Percentiles rank a stretch among this genome's conserved stretches.
phyloP scores from a whole-genome alignment of 2,797 vertebrate genomes.

The Ciconia nigra region DNA sequence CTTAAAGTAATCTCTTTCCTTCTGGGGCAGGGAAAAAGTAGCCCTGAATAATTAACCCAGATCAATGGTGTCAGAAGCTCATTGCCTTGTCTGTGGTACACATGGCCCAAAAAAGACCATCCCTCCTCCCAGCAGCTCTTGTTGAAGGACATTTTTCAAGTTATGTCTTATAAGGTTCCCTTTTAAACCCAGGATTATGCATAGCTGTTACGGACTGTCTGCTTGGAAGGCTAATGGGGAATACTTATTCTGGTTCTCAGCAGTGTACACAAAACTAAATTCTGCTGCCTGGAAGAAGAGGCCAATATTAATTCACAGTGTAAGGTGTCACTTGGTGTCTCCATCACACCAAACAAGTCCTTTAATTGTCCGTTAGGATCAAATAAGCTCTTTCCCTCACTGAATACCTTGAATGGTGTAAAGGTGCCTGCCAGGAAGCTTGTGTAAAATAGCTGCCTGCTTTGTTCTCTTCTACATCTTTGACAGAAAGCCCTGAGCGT shows the following conservation, averaged over 20 bases:
- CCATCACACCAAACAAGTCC: background rate
- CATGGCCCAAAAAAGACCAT: accelerated
- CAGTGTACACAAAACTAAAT: background rate
- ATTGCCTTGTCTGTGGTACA: background rate
- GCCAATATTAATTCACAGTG: background rate
- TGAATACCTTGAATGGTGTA: background rate
- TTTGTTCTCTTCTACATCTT: background rate
- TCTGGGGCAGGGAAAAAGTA: background rate
- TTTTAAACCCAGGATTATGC: background rate
- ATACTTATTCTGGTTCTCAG: background rate
- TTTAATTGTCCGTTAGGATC: background rate
- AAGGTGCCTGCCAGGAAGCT: background rate
- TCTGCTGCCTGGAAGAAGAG: background rate
- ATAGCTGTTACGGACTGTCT: background rate
- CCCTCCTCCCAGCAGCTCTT: background rate
- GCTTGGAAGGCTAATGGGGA: background rate
- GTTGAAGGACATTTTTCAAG: background rate
- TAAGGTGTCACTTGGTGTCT: background rate
- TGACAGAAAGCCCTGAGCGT: background rate
- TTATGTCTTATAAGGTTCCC: background rate
- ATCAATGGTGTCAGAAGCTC: background rate
- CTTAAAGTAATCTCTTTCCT: background rate
- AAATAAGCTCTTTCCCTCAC: background rate
- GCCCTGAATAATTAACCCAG: background rate
- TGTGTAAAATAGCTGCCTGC: background rate